Evolutionary conservation across 1,140 invertebrate genomes (phyloP), one percentile per base, ranked within the genome.

Genomic region (Popillia japonica): DNA sequence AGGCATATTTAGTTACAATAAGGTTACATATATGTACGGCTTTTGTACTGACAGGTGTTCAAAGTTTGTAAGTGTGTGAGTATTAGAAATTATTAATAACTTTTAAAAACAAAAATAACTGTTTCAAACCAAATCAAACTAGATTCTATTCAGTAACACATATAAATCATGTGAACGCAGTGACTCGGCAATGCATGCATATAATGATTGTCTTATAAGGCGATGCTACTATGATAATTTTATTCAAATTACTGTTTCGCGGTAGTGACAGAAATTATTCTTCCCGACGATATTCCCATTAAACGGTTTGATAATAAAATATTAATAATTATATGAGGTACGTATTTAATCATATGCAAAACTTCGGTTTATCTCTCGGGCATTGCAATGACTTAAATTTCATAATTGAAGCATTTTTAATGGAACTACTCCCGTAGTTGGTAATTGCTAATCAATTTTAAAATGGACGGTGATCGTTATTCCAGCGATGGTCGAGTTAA

Each of bases 1-100:
- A 68, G 10, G 61, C 61, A 34, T 68, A 68, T 68, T 68, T 22
- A 20, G 61, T 68, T 68, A 68, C 61, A 68, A 68, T 68, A 68
- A 68, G 17, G 48, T 17, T 68, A 23, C 22, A 22, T 23, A 68
- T 23, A 68, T 22, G 20, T 68, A 23, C 27, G 20, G 27, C 61
- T 68, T 34, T 55, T 55, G 27, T 68, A 34, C 61, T 34, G 61
- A 68, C 61, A 68, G 61, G 61, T 68, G 61, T 68, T 68, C 22
- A 68, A 68, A 68, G 27, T 68, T 34, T 68, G 22, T 34, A 34
- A 1, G 4, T 34, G 27, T 34, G 27, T 34, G 27, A 34, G 27
- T 34, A 4, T 34, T 34, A 34, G 27, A 34, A 34, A 34, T 34
- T 34, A 34, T 34, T 34, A 34, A 34, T 34, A 34, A 34, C 27